Evolutionary conservation across 1,140 invertebrate genomes (phyloP).

Genomic region (Lepidostoma basale): DNA sequence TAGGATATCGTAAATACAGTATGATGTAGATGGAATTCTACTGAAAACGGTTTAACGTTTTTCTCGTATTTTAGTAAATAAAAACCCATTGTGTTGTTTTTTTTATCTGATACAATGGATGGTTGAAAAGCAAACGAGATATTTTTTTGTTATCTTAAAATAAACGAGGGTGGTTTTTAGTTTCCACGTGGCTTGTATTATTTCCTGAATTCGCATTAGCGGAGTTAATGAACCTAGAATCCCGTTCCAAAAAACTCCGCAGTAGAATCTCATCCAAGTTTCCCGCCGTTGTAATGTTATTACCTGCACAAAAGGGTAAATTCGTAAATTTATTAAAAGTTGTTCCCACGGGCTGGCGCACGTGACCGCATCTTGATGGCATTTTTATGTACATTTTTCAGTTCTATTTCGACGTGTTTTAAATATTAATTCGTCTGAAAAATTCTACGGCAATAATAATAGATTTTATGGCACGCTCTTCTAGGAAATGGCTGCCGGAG

Average conservation of each 20-base stretch:
- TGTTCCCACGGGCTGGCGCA: conserved; percentile 35
- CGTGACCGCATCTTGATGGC: conserved; percentile 44
- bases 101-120: too few relatives aligned
- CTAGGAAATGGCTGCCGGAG: conserved; percentile 15
- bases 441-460: conserved; percentile 23
- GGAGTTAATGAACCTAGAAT: background rate
- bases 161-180: too few relatives aligned
- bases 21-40: too few relatives aligned
- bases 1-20: too few relatives aligned
- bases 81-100: too few relatives aligned
- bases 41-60: too few relatives aligned
- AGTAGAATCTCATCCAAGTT: conserved; percentile 3
- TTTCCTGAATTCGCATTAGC: background rate
- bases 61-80: too few relatives aligned
- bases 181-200: too few relatives aligned
- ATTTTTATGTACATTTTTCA: conserved; percentile 40
- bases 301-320: conserved; percentile 45
- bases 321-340: conserved; percentile 46
- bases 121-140: too few relatives aligned
- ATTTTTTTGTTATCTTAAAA: too few relatives aligned
- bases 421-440: conserved; percentile 33
- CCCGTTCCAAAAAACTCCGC: background rate
- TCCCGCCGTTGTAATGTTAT: conserved; percentile 38
- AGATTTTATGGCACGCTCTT: conserved; percentile 19
- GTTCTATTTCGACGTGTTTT: conserved; percentile 38